Percentiles rank a stretch among this genome's conserved stretches.
Conservation (phyloP, 2,888 invertebrate species). For the Zaprionus lineosus region DNA sequence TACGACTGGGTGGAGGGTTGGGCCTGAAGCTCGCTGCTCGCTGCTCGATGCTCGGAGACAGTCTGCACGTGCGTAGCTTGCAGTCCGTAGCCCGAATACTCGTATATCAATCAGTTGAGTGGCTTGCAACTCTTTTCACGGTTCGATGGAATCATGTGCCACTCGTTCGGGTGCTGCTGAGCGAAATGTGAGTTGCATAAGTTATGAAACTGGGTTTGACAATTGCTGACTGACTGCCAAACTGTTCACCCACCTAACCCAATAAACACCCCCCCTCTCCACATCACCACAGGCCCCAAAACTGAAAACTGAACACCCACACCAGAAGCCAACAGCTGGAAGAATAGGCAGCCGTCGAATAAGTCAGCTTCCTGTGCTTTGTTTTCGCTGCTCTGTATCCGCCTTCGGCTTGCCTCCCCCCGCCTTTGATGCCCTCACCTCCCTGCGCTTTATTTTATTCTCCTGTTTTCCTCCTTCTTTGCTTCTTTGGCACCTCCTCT, state of each 20-base stretch:
- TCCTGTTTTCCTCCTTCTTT: constrained; percentile 12
- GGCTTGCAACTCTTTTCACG: constrained; percentile 44
- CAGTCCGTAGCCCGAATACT: constrained; percentile 5
- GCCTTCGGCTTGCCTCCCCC: not conserved
- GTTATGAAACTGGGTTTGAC: constrained; percentile 37
- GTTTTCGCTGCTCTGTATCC: constrained; percentile 2
- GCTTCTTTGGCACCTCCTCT: not conserved
- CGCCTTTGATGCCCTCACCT: not conserved
- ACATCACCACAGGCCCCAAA: too few relatives aligned
- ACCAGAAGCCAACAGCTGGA: not conserved
- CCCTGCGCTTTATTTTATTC: too few relatives aligned
- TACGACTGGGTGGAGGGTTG: not conserved
- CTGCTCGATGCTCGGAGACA: constrained; percentile 10
- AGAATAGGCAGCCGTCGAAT: not conserved
- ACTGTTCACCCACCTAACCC: constrained; percentile 26
- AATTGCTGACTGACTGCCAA: constrained; percentile 27
- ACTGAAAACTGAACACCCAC: too few relatives aligned
- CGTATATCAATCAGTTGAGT: constrained; percentile 60
- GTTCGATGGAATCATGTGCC: constrained; percentile 46
- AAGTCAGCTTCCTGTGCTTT: constrained; percentile 47
- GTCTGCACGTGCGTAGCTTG: constrained; percentile 67
- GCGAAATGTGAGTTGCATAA: constrained; percentile 56
- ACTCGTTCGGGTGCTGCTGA: constrained; percentile 32
- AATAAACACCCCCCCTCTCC: too few relatives aligned
- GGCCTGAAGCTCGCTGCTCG: too few relatives aligned